Conservation (phyloP, 1,140 invertebrate genomes). For the Trichonephila clavata region DNA sequence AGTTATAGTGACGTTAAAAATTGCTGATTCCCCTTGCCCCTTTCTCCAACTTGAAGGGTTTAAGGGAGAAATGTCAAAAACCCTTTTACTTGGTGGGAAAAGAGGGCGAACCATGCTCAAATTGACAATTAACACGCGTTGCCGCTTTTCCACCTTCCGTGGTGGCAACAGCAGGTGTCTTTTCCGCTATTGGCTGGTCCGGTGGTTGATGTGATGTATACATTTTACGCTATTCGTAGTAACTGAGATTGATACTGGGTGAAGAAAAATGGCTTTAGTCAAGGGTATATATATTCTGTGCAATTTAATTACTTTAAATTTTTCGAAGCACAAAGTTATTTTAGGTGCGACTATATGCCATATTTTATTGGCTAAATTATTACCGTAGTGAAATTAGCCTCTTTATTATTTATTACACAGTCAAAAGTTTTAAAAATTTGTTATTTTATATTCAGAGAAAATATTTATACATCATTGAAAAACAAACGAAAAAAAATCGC, state of each 20-base stretch:
- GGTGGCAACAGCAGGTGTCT: conserved; percentile 55
- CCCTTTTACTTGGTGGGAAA: background rate
- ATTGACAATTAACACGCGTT: conserved; percentile 72
- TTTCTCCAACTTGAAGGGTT: background rate
- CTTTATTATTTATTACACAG: no score
- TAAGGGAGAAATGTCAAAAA: conserved; percentile 55
- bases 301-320: no score
- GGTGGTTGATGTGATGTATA: conserved; percentile 68
- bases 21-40: background rate
- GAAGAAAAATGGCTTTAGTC: background rate
- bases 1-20: conserved; percentile 58
- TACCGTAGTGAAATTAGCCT: no score
- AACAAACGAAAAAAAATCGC: no score
- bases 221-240: conserved; percentile 43
- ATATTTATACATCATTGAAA: no score
- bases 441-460: no score
- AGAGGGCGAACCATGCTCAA: conserved; percentile 27
- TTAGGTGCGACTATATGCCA: no score
- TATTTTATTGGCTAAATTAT: no score
- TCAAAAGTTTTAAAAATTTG: no score
- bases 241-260: background rate
- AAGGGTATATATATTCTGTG: background rate
- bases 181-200: conserved; percentile 41
- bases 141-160: conserved; percentile 58
- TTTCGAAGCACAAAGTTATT: no score